phyloP scores from a whole-genome alignment of 2,797 vertebrate species.

The Neoniphon sammara region DNA sequence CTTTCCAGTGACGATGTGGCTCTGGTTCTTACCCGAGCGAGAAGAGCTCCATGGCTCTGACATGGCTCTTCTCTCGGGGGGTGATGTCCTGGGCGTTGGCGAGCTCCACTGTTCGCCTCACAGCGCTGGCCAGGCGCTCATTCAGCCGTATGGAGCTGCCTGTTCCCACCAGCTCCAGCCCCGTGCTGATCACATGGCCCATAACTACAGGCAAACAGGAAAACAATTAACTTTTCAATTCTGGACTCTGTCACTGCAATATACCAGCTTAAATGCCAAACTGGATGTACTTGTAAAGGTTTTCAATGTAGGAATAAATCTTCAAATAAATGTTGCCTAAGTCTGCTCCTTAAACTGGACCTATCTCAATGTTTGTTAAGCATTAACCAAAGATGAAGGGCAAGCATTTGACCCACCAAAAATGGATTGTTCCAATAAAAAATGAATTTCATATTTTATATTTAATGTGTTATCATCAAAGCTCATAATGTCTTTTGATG shows the following conservation, averaged over 20 bases:
- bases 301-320: not conserved
- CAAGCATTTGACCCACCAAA: not conserved
- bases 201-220: conserved; percentile 82
- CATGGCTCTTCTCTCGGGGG: conserved; percentile 88
- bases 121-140: conserved; percentile 79
- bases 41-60: conserved; percentile 86
- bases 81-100: conserved; percentile 85
- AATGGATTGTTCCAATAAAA: too few relatives aligned
- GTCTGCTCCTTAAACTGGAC: not conserved
- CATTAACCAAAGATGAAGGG: not conserved
- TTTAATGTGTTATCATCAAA: not conserved
- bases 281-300: not conserved
- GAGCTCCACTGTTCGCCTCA: conserved; percentile 84
- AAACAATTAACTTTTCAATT: not conserved
- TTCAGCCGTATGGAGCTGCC: conserved; percentile 82
- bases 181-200: conserved; percentile 90
- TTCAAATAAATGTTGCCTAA: not conserved
- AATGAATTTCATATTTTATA: not conserved
- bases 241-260: not conserved
- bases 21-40: conserved; percentile 87
- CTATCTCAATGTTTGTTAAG: not conserved
- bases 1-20: conserved; percentile 70
- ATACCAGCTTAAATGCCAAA: not conserved
- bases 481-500: too few relatives aligned
- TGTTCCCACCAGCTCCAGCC: conserved; percentile 86